Evolutionary conservation across 2,888 invertebrate genomes (phyloP), one percentile per base, ranked within the genome.

Genomic region (Labia minor): DNA sequence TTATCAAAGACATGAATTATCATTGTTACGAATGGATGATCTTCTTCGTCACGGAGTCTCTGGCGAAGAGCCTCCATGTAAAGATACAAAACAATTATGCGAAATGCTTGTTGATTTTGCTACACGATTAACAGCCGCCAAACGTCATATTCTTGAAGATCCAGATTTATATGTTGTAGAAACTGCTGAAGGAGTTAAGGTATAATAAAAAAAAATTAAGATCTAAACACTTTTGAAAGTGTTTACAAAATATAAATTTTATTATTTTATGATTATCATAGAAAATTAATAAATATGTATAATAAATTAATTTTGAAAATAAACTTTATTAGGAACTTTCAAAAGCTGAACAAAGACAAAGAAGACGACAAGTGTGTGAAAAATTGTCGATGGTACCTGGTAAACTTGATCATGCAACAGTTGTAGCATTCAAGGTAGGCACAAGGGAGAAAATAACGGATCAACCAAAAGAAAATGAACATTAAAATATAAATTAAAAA

Each of bases 361-460:
- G 88, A 63, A 79, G 90, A 68, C 84, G 86, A 72, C 82, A 83
- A 71, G 84, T 90, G 66, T 82, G 90, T 70, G 88, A 90, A 70
- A 87, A 87, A 75, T 84, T 89, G 72, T 82, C 85, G 19, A 85
- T 86, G 77, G 84, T 93, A 72, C 92, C 93, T 0, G 93, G 93
- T 1, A 94, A 94, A 77, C 78, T 94, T 71, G 93, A 94, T 77
- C 93, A 93, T 77, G 93, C 93, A 19, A 88, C 89, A 2, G 86
- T 91, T 19, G 87, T 90, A 64, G 92, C 92, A 1, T 91, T 86
- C 75, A 86, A 86, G 70, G 88, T 91, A 37, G 88, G 88, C n/a
- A 74, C 74, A 37, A 73, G 49, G 14, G 16, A 16, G n/a, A 49
- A 49, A 16, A 26, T 26, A 26, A 49, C 49, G 2, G 49, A 49